Evolutionary conservation across 2,797 vertebrate genomes (phyloP), one percentile per base, ranked within the genome.

Genomic region (Catostomus latipinnis): DNA sequence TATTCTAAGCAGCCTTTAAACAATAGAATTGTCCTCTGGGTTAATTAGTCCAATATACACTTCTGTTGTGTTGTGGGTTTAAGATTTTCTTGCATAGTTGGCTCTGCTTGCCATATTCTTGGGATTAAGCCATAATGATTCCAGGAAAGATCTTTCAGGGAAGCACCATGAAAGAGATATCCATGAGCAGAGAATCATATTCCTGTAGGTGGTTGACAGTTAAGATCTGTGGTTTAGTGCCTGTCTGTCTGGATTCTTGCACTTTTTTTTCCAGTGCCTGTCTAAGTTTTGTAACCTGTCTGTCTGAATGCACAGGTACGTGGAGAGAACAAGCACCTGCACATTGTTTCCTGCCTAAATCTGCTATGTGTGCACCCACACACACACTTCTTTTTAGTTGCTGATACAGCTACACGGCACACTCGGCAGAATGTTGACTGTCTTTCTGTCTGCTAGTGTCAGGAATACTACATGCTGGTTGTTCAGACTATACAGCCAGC

Each of bases 131-230:
- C 8, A 16, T 45, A 65, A 74, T 58, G 46, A 72, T 73, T 81
- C 53, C 57, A 46, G 67, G 73, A 81, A 81, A 79, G 50, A 68
- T 57, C 49, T 16, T 78, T 82, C 45, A 68, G 78, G 0, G 16
- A 72, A 76, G 46, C 49, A 71, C 54, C 1, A 45, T 34, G 8
- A 34, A 34, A 34, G 34, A 34, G 34, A 34, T 34, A 34, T 75
- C 49, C 22, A 13, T 34, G 34, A 34, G 52, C 62, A 61, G 57
- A 58, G 49, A 50, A 14, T 45, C 22, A 74, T 13, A 48, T 14
- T 22, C 9, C 52, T 65, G 22, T 34, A 34, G 34, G 34, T 34
- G 34, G 61, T 62, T 43, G 22, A 62, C 54, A 68, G 57, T 60
- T 58, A 62, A 72, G 62, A 83, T 81, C 50, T 66, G 34, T 65